Evolutionary conservation across 2,888 invertebrate species (phyloP).

Genomic region (Ennomos fuscantarius): DNA sequence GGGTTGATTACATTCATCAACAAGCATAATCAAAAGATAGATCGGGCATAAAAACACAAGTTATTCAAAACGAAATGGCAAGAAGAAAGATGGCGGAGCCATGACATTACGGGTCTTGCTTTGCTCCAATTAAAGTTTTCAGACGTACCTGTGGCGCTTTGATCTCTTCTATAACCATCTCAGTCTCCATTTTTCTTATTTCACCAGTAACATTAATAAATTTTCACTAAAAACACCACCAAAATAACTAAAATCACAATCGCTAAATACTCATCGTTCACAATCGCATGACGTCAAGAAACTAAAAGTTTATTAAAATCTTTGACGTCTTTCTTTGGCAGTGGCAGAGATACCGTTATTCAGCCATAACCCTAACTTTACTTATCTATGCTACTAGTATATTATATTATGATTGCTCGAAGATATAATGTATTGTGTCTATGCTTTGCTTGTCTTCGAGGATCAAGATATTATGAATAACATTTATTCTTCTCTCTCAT

Average conservation of each 20-base stretch:
- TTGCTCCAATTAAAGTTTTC: constrained; percentile 69
- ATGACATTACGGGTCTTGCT: constrained; percentile 73
- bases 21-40: constrained; percentile 30
- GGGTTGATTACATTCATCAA: constrained; percentile 4
- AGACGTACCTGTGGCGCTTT: constrained; percentile 75
- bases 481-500: too few species aligned
- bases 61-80: constrained; percentile 56
- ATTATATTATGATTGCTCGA: too few species aligned
- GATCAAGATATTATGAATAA: too few species aligned
- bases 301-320: constrained; percentile 48
- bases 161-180: constrained; percentile 93
- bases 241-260: constrained; percentile 69
- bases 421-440: too few species aligned
- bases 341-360: constrained; percentile 33
- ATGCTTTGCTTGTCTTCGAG: too few species aligned
- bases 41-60: constrained; percentile 58
- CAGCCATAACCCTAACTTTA: constrained; percentile 6
- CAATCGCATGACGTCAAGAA: constrained; percentile 82
- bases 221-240: constrained; percentile 71
- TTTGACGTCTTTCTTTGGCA: constrained; percentile 28
- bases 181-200: constrained; percentile 96
- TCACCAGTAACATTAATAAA: constrained; percentile 81
- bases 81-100: constrained; percentile 80
- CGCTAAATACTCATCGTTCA: constrained; percentile 73
- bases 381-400: too few species aligned